Percentiles rank a stretch among this genome's conserved stretches.
phyloP scores from a whole-genome alignment of 2,888 invertebrate species.

The Drosophila suboccidentalis region DNA sequence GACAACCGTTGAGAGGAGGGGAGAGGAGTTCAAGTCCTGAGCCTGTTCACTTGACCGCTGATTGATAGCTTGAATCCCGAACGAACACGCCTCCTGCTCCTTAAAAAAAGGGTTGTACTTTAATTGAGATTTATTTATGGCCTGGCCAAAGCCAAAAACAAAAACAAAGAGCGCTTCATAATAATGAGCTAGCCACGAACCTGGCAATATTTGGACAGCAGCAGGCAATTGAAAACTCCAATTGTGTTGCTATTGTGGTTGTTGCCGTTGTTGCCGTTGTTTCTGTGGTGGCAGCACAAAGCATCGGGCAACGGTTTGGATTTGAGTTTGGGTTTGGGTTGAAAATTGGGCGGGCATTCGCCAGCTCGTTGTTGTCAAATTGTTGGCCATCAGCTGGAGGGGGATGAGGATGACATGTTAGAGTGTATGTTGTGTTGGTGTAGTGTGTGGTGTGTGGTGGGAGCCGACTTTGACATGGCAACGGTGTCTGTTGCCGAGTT shows the following conservation, averaged over 20 bases:
- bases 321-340: slow-evolving; percentile 41
- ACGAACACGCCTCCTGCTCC: slow-evolving; percentile 39
- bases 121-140: slow-evolving; percentile 82
- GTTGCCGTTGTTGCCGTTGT: slow-evolving; percentile 18
- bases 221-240: slow-evolving; percentile 71
- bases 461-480: slow-evolving; percentile 70
- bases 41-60: slow-evolving; percentile 51
- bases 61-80: slow-evolving; percentile 70
- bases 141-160: slow-evolving; percentile 36
- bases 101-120: slow-evolving; percentile 69
- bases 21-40: slow-evolving; percentile 27
- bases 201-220: slow-evolving; percentile 76
- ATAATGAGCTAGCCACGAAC: slow-evolving; percentile 75
- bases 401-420: slow-evolving; percentile 55
- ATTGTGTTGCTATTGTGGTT: slow-evolving; percentile 58
- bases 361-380: slow-evolving; percentile 78
- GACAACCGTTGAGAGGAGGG: not conserved
- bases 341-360: slow-evolving; percentile 73
- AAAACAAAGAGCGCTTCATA: slow-evolving; percentile 59
- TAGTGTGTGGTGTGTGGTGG: slow-evolving; percentile 65
- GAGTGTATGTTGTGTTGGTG: slow-evolving; percentile 18
- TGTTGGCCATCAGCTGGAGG: slow-evolving; percentile 63
- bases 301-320: slow-evolving; percentile 43
- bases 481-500: slow-evolving; percentile 53
- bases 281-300: slow-evolving; percentile 50